Base-by-base conservation (phyloP, 2,888 invertebrate species). In the Melinaea marsaeus region DNA sequence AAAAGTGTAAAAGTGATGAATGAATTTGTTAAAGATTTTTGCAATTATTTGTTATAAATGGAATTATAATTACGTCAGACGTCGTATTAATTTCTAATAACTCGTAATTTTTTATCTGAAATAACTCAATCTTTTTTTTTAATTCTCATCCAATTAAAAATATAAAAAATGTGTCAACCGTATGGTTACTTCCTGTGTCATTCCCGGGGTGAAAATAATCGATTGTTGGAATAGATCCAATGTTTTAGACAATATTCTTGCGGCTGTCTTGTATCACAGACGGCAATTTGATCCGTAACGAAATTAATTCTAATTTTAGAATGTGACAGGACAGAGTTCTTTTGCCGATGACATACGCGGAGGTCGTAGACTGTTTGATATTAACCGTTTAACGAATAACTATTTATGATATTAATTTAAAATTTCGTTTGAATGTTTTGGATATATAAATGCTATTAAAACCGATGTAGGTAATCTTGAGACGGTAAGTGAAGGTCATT, bases 151-250 rank as follows among this genome's bases (percentile, higher is more conserved):
- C 13, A 22, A 45, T 13, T 57, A 35, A 22, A 37, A 37, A 46
- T 32, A 13, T 46, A 13, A 54, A 59, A 58, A 59, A 59, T 13
- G 35, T 35, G 48, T 46, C 22, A 46, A 47, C 47, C 60, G 56
- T 63, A 56, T 60, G 62, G 58, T 80, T 75, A 76, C 80, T 84
- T 85, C 81, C 84, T 84, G 81, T 83, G 81, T 62, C 48, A 63
- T 61, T 63, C 58, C 75, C 79, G 76, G 76, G 83, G 84, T 84
- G 80, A 85, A 84, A 82, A 83, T 84, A 88, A 88, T 88, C 85
- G 87, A 88, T 88, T 83, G 79, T 84, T 90, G 90, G 90, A 86
- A 67, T 68, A 62, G 68, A 69, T 85, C 90, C 90, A 90, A 83
- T 84, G 82, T 80, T 81, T 78, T 78, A 77, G 75, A 77, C 80